Evolutionary conservation across 2,113 vertebrate genomes (phyloP).

Genomic region (Sterrhoptilus dennistouni): DNA sequence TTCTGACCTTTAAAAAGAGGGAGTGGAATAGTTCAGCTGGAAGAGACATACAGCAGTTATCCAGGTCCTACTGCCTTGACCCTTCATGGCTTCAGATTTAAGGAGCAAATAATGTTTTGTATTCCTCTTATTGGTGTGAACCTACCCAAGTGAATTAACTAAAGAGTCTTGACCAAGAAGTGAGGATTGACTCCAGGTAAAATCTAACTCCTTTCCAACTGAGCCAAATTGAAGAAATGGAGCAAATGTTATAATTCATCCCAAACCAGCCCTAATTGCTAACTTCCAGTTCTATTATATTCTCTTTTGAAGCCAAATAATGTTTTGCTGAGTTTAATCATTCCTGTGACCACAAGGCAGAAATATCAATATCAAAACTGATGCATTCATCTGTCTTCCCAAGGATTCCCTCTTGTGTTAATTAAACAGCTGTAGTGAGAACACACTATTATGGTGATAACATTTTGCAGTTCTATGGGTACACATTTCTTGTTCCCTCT

Average conservation of each 20-base stretch:
- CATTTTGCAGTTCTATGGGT: neutral
- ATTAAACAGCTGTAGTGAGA: neutral
- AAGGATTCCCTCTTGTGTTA: neutral
- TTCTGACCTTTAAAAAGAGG: neutral
- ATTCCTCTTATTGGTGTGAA: neutral
- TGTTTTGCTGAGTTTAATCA: neutral
- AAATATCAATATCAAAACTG: neutral
- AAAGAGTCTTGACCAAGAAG: neutral
- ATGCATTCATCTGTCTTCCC: neutral
- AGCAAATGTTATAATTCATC: neutral
- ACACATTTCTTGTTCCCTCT: neutral
- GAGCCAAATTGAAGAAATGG: neutral
- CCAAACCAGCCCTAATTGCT: neutral
- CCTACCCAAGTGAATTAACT: neutral
- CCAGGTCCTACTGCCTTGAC: neutral
- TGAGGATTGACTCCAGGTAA: neutral
- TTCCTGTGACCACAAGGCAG: neutral
- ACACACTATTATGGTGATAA: neutral
- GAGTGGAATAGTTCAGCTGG: neutral
- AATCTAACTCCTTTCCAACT: neutral
- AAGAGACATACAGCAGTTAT: neutral
- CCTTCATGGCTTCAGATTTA: neutral
- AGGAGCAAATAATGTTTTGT: neutral
- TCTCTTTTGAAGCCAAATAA: neutral
- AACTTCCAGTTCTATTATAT: neutral